phyloP scores from a whole-genome alignment of 2,888 invertebrate genomes.

The Dasysyrphus tricinctus region DNA sequence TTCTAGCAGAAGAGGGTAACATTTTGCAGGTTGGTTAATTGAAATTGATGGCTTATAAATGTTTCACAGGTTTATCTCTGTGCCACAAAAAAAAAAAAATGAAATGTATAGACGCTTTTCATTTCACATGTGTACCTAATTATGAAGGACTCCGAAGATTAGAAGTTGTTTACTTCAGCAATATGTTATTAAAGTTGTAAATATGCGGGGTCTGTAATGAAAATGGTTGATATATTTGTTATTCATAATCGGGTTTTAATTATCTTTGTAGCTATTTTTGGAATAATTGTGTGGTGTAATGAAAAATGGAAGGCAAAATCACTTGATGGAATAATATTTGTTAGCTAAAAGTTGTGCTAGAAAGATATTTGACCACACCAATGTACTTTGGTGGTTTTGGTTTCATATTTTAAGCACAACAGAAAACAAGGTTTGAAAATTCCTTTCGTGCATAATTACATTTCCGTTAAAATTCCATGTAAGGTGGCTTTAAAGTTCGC shows the following conservation, averaged over 20 bases:
- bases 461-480: no score
- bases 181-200: not conserved
- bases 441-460: no score
- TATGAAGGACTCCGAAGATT: not conserved
- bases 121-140: not conserved
- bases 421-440: no score
- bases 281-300: no score
- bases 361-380: no score
- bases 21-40: conserved; percentile 1
- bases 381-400: no score
- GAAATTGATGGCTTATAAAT: not conserved
- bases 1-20: not conserved
- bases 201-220: not conserved
- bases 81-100: not conserved
- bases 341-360: no score
- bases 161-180: not conserved
- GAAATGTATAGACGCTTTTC: not conserved
- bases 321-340: no score
- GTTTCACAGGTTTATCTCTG: not conserved
- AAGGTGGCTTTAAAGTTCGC: no score
- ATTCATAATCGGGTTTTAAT: not conserved
- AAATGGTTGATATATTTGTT: not conserved
- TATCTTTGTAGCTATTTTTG: no score
- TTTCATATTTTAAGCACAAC: no score
- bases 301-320: no score